Conservation (phyloP, 2,888 invertebrate species). For the Lochmaea capreae region DNA sequence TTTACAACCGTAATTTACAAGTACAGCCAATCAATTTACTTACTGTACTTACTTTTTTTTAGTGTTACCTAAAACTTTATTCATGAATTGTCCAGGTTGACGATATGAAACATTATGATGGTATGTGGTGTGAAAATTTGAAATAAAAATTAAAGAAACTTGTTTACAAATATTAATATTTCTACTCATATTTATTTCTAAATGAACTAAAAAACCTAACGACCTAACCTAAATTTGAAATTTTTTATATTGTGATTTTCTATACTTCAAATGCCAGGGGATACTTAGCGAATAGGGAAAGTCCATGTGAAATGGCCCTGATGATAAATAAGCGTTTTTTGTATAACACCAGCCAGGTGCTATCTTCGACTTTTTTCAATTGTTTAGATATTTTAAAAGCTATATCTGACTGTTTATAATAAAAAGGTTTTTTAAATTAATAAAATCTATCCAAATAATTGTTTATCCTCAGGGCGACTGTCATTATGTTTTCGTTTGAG, state of each 20-base stretch:
- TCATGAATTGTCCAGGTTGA: conserved; percentile 50
- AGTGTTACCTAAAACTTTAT: conserved; percentile 49
- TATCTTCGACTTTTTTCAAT: too few species aligned
- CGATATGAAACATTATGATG: conserved; percentile 21
- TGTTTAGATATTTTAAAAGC: too few species aligned
- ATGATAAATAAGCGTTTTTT: background rate
- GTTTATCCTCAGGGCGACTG: too few species aligned
- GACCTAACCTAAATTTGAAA: background rate
- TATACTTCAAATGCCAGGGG: background rate
- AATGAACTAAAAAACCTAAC: background rate
- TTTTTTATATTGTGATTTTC: too few species aligned
- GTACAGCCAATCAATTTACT: background rate
- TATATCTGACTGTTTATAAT: too few species aligned
- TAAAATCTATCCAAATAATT: too few species aligned
- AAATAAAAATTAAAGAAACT: conserved; percentile 2
- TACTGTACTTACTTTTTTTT: conserved; percentile 43
- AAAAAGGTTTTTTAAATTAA: too few species aligned
- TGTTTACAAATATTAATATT: background rate
- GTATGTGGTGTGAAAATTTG: conserved; percentile 23
- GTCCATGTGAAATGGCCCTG: too few species aligned
- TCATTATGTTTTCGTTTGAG: background rate
- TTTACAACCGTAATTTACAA: background rate
- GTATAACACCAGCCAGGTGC: background rate
- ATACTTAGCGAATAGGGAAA: background rate
- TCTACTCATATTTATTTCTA: conserved; percentile 14